phyloP scores from a whole-genome alignment of 37 sponge, comb jelly and placozoan species.

The Haliclona indistincta region DNA sequence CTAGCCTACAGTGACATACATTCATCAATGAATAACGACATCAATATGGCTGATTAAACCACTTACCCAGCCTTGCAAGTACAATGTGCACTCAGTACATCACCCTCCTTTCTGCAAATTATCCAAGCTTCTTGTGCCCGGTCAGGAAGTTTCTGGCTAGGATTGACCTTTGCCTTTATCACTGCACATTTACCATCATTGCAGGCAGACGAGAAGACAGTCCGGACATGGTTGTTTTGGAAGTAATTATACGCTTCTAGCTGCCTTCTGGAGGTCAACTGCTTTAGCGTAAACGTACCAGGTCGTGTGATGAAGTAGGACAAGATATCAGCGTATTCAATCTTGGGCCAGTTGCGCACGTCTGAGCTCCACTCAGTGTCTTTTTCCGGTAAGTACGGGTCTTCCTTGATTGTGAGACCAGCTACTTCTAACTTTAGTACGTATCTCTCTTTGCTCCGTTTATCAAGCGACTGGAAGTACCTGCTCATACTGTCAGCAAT shows the following conservation, averaged over 20 bases:
- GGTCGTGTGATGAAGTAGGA: slow-evolving; percentile 4
- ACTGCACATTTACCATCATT: neutral
- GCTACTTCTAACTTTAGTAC: no score
- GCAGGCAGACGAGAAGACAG: slow-evolving; percentile 6
- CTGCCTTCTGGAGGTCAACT: neutral
- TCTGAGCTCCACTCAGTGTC: neutral
- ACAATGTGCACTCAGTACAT: slow-evolving; percentile 17
- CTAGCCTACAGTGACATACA: neutral
- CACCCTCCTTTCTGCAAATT: neutral
- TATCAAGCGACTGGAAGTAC: no score
- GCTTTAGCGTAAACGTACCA: slow-evolving; percentile 5
- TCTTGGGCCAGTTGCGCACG: no score
- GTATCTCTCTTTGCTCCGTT: no score
- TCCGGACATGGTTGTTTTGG: slow-evolving; percentile 19
- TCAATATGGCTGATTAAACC: neutral
- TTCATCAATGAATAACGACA: neutral
- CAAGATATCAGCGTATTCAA: no score
- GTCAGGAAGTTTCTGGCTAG: slow-evolving; percentile 11
- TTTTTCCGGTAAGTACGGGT: neutral
- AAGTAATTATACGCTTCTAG: slow-evolving; percentile 44
- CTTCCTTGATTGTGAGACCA: no score
- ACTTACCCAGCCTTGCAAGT: slow-evolving; percentile 32
- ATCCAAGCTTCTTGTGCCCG: slow-evolving; percentile 25
- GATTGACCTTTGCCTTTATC: slow-evolving; percentile 31
- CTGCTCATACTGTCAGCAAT: no score